Percentiles rank a stretch among this genome's conserved stretches.
Evolutionary conservation across 1,140 invertebrate species (phyloP).

Genomic region (Pectinophora gossypiella): DNA sequence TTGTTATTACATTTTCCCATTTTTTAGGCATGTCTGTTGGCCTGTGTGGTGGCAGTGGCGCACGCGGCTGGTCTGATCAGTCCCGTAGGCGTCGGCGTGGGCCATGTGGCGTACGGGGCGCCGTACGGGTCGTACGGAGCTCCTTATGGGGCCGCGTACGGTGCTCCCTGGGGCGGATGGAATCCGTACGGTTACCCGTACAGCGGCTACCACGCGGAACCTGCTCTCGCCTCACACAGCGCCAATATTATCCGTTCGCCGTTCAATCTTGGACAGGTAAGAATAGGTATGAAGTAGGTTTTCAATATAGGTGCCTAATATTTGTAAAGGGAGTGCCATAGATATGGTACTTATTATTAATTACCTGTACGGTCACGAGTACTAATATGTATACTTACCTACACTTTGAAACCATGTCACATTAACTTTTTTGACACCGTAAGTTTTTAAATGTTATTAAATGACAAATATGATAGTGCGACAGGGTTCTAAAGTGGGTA

Average conservation of each 20-base stretch:
- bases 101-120: neutral
- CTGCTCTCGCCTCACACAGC: slow-evolving; percentile 77
- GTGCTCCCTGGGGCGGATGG: slow-evolving; percentile 35
- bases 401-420: too few species aligned
- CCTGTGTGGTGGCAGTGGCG: slow-evolving; percentile 44
- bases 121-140: slow-evolving; percentile 21
- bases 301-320: too few species aligned
- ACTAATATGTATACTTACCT: too few species aligned
- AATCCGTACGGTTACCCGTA: slow-evolving; percentile 44
- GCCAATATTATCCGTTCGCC: slow-evolving; percentile 78
- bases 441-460: too few species aligned
- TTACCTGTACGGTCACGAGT: too few species aligned
- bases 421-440: too few species aligned
- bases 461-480: too few species aligned
- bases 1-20: too few species aligned
- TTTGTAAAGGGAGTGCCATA: too few species aligned
- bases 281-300: too few species aligned
- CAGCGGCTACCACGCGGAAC: slow-evolving; percentile 60
- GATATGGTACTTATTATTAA: too few species aligned
- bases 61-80: slow-evolving; percentile 39
- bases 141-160: slow-evolving; percentile 36
- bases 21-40: slow-evolving; percentile 69
- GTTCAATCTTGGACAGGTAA: slow-evolving; percentile 77
- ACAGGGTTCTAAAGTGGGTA: too few species aligned
- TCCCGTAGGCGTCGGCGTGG: slow-evolving; percentile 28